A percentile compares a stretch with the other conserved stretches of the same genome.
Conservation (phyloP, 2,888 invertebrate genomes). For the Drosophila borborema region DNA sequence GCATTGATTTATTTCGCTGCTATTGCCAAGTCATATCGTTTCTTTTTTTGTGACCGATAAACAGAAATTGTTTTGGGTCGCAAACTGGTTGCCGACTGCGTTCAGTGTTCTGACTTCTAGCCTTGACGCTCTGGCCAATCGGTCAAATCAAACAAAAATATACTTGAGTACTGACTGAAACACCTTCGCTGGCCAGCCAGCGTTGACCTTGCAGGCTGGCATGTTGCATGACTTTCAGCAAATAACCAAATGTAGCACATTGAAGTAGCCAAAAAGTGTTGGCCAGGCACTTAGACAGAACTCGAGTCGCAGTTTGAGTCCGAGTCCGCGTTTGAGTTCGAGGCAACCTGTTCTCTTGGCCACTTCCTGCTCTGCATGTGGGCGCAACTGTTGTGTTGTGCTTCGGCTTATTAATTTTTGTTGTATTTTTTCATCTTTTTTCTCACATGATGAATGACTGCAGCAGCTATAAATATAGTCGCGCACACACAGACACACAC, state of each 20-base stretch:
- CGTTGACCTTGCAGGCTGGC: constrained; percentile 46
- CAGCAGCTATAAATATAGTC: constrained; percentile 71
- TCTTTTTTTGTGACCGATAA: constrained; percentile 26
- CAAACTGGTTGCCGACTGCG: constrained; percentile 28
- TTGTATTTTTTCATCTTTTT: constrained; percentile 17
- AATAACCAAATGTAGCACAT: constrained; percentile 42
- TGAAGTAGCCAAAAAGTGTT: constrained; percentile 48
- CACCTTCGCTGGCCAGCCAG: constrained; percentile 23
- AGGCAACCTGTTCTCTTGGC: constrained; percentile 48
- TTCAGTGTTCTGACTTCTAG: constrained; percentile 22
- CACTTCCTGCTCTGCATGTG: constrained; percentile 72
- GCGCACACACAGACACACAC: not conserved
- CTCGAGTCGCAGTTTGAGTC: constrained; percentile 3
- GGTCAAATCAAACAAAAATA: constrained; percentile 57
- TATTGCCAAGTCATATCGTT: constrained; percentile 2
- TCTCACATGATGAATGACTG: constrained; percentile 73
- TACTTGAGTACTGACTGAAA: not conserved
- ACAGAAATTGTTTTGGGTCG: constrained; percentile 22
- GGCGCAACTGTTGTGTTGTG: constrained; percentile 53
- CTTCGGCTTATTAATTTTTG: constrained; percentile 46
- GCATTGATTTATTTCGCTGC: constrained; percentile 10
- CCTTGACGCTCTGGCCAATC: constrained; percentile 73
- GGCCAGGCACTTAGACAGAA: constrained; percentile 37
- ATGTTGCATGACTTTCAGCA: constrained; percentile 36
- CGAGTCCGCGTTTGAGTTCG: not conserved